A percentile compares a stretch with the other conserved stretches of the same genome.
These are phyloP conservation scores for Grapholita molesta DNA, from an alignment of 1,140 invertebrate species.

Conservation along the genomic window DNA sequence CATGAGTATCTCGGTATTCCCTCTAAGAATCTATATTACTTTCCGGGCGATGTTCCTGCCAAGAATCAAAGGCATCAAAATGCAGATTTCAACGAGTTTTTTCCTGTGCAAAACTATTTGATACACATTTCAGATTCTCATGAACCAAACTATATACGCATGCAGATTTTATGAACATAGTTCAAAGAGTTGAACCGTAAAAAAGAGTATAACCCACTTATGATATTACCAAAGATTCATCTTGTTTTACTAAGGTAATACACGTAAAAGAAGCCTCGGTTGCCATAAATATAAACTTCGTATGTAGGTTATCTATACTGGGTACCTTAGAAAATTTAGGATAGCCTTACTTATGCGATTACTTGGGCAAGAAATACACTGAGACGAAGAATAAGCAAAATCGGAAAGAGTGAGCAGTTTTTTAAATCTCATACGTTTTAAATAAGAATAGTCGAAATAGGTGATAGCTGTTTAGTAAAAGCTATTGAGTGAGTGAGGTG, in stretches of 20 bases:
- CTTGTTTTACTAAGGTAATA: conserved; percentile 10
- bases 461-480: too few species aligned
- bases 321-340: not conserved
- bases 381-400: too few species aligned
- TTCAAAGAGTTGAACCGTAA: not conserved
- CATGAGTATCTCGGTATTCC: not conserved
- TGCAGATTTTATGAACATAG: not conserved
- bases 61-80: not conserved
- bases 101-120: not conserved
- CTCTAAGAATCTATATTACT: not conserved
- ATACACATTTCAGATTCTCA: not conserved
- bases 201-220: not conserved
- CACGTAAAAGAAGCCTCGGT: not conserved
- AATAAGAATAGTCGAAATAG: too few species aligned
- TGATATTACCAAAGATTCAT: not conserved
- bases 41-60: not conserved
- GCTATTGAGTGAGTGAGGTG: too few species aligned
- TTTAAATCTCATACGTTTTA: too few species aligned
- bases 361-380: not conserved
- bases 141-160: not conserved
- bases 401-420: too few species aligned
- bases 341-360: not conserved
- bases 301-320: not conserved
- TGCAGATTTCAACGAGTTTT: not conserved
- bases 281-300: not conserved